These are phyloP conservation scores for Eulemur albifrons DNA, from an alignment of 2,797 vertebrate species.

Conservation along the genomic window DNA sequence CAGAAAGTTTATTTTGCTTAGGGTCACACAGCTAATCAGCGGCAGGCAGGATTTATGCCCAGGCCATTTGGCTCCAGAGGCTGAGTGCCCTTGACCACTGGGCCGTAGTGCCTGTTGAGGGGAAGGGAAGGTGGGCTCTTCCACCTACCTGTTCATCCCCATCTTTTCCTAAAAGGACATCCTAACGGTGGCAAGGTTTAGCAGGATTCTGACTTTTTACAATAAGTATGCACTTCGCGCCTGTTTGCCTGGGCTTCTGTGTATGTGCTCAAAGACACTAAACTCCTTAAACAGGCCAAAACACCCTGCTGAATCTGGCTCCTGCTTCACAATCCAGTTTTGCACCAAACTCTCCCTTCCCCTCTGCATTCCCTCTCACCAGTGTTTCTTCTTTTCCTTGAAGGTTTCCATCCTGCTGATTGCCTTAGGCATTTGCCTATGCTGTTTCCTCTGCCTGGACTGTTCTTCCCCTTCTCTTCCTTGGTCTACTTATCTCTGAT, in stretches of 20 bases:
- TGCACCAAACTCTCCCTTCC: neutral
- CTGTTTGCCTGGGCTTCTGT: neutral
- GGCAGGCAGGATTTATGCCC: neutral
- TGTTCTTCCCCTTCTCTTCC: neutral
- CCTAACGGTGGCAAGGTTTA: neutral
- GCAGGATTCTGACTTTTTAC: neutral
- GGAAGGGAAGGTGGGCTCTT: neutral
- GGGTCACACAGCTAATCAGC: neutral
- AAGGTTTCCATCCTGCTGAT: neutral
- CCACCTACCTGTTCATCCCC: neutral
- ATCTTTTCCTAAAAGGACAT: neutral
- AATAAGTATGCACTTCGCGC: neutral
- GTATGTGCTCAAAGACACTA: neutral
- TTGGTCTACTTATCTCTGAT: neutral
- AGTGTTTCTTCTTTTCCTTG: neutral
- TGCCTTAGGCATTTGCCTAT: neutral
- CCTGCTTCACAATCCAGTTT: accelerated
- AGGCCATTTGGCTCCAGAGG: neutral
- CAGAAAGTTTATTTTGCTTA: neutral
- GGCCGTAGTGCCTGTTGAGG: neutral
- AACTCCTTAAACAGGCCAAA: neutral
- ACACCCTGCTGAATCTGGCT: neutral
- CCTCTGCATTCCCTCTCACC: neutral
- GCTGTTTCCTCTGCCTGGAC: neutral
- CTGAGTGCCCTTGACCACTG: neutral